Percentiles rank a stretch among this genome's conserved stretches.
Evolutionary conservation across 2,888 invertebrate species (phyloP).

Genomic region (Aspidiotus destructor): DNA sequence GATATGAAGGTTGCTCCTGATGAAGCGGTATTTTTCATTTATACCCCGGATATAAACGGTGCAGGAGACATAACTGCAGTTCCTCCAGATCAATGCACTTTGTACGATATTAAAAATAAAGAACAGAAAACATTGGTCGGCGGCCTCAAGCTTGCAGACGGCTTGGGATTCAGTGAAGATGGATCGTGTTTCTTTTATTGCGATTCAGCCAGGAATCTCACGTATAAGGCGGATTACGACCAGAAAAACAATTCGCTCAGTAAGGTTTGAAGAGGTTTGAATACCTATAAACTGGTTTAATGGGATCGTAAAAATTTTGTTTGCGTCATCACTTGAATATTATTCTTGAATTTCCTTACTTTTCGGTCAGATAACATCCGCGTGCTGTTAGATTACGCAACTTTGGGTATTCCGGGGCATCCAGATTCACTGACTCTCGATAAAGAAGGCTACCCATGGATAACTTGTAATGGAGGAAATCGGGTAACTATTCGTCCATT

Average conservation of each 20-base stretch:
- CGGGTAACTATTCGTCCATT: slow-evolving; percentile 43
- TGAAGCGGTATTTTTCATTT: no score
- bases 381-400: slow-evolving; percentile 49
- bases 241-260: neutral
- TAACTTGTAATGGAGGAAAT: slow-evolving; percentile 56
- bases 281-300: neutral
- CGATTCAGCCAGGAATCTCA: slow-evolving; percentile 43
- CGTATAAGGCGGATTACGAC: slow-evolving; percentile 65
- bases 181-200: slow-evolving; percentile 53
- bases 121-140: slow-evolving; percentile 26
- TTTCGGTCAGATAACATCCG: slow-evolving; percentile 50
- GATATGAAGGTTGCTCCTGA: no score
- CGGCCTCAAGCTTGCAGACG: slow-evolving; percentile 60
- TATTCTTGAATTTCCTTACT: neutral
- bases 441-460: slow-evolving; percentile 46
- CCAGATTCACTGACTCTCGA: slow-evolving; percentile 47
- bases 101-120: slow-evolving; percentile 17
- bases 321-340: no score
- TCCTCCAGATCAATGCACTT: neutral
- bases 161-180: slow-evolving; percentile 62
- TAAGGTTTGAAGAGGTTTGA: neutral
- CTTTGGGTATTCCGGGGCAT: slow-evolving; percentile 42
- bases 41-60: no score
- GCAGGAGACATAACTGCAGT: neutral
- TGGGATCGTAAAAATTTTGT: no score